A percentile compares a stretch with the other conserved stretches of the same genome.
Conservation (phyloP, 2,113 vertebrate species). For the Nycticebus coucang region DNA sequence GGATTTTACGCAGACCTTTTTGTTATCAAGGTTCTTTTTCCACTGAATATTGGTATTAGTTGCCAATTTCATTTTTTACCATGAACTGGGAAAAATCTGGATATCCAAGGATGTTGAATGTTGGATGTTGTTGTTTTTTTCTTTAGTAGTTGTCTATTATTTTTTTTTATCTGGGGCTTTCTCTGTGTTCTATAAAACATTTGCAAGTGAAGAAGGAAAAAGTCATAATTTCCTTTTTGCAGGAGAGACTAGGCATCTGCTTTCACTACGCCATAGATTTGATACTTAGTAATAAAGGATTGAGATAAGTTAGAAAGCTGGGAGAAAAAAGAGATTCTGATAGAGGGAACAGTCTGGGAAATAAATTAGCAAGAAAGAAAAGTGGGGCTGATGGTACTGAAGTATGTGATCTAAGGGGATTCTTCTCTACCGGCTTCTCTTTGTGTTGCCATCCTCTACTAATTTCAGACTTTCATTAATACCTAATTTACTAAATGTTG, state of each 20-base stretch:
- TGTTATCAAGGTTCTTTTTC: conserved; percentile 48
- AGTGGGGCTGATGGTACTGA: not conserved
- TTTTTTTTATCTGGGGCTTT: conserved; percentile 43
- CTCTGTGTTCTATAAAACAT: conserved; percentile 38
- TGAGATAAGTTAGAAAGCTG: not conserved
- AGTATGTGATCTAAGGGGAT: not conserved
- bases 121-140: not conserved
- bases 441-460: not conserved
- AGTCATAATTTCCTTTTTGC: conserved; percentile 13
- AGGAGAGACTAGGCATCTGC: not conserved
- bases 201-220: conserved; percentile 29
- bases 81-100: conserved; percentile 44
- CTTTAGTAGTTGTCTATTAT: not conserved
- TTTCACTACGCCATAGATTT: conserved; percentile 37
- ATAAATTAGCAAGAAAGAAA: conserved; percentile 38
- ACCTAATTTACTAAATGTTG: conserved; percentile 36
- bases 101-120: conserved; percentile 26
- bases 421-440: conserved; percentile 12
- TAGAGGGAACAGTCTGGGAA: not conserved
- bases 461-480: conserved; percentile 41
- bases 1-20: conserved; percentile 22
- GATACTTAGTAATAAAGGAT: conserved; percentile 24
- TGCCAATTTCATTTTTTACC: not conserved
- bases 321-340: not conserved
- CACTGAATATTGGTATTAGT: not conserved